A percentile compares a stretch with the other conserved stretches of the same genome.
Conservation (phyloP, 2,113 vertebrate genomes). For the Notarius quadriscutis region DNA sequence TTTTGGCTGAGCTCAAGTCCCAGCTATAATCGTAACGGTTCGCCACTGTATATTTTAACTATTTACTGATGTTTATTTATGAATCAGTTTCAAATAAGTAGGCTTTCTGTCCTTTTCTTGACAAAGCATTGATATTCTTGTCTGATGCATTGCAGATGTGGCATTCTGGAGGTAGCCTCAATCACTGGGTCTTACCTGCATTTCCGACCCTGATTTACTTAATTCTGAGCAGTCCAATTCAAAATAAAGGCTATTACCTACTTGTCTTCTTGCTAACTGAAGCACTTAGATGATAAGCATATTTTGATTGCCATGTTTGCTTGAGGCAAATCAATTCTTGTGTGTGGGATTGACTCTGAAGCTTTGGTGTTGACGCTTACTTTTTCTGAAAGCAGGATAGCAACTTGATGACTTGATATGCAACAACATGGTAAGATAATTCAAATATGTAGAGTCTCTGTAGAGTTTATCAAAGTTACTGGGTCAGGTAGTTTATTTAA, state of each 20-base stretch:
- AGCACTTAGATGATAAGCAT: not conserved
- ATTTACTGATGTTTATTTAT: too few relatives aligned
- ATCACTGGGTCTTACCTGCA: too few relatives aligned
- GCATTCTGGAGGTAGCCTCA: too few relatives aligned
- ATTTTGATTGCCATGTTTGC: not conserved
- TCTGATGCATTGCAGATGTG: too few relatives aligned
- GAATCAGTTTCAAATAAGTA: too few relatives aligned
- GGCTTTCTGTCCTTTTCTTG: too few relatives aligned
- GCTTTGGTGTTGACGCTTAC: not conserved
- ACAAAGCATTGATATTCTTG: too few relatives aligned
- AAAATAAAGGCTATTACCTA: not conserved
- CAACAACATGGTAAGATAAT: not conserved
- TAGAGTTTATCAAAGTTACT: not conserved
- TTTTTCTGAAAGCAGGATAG: not conserved
- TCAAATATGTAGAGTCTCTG: not conserved
- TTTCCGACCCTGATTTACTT: not conserved
- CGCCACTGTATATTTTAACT: too few relatives aligned
- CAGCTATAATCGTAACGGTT: too few relatives aligned
- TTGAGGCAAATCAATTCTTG: not conserved
- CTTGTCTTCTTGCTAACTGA: not conserved
- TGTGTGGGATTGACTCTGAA: not conserved
- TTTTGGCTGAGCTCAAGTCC: too few relatives aligned
- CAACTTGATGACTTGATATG: not conserved
- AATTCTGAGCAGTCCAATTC: not conserved
- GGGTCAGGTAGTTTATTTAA: not conserved